These are phyloP conservation scores for Tanypteryx hageni DNA, from an alignment of 2,888 invertebrate species.

Conservation along the genomic window DNA sequence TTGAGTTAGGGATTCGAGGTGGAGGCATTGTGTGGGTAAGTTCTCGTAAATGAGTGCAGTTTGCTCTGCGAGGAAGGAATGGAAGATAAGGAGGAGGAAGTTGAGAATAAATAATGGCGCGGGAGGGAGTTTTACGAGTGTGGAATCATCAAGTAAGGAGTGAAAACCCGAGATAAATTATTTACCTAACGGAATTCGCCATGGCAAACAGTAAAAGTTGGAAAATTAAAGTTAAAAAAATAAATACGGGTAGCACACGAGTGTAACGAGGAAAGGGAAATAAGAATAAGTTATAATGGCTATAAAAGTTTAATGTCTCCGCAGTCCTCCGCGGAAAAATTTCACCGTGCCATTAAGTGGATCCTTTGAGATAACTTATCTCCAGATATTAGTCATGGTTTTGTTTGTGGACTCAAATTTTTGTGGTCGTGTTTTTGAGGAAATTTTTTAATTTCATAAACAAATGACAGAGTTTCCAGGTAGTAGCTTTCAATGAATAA, in stretches of 20 bases:
- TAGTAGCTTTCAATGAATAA: too few relatives aligned
- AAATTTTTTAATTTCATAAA: too few relatives aligned
- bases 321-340: neutral
- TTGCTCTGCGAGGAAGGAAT: neutral
- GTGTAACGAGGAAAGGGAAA: neutral
- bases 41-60: slow-evolving; percentile 8
- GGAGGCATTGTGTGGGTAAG: slow-evolving; percentile 2
- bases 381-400: too few relatives aligned
- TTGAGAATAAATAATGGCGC: slow-evolving; percentile 51
- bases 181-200: slow-evolving; percentile 10
- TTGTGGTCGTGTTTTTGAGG: too few relatives aligned
- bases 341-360: too few relatives aligned
- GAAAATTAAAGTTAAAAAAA: neutral
- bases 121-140: neutral
- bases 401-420: too few relatives aligned
- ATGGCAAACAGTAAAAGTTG: neutral
- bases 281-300: neutral
- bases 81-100: slow-evolving; percentile 50
- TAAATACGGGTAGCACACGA: neutral
- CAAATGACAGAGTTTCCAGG: too few relatives aligned
- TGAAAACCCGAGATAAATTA: slow-evolving; percentile 15
- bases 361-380: too few relatives aligned
- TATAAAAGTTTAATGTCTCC: neutral
- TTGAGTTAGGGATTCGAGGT: slow-evolving; percentile 34
- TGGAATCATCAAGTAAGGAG: slow-evolving; percentile 36